Evolutionary conservation across 2,797 vertebrate genomes (phyloP), one percentile per base, ranked within the genome.

Genomic region (Eulemur coronatus): DNA sequence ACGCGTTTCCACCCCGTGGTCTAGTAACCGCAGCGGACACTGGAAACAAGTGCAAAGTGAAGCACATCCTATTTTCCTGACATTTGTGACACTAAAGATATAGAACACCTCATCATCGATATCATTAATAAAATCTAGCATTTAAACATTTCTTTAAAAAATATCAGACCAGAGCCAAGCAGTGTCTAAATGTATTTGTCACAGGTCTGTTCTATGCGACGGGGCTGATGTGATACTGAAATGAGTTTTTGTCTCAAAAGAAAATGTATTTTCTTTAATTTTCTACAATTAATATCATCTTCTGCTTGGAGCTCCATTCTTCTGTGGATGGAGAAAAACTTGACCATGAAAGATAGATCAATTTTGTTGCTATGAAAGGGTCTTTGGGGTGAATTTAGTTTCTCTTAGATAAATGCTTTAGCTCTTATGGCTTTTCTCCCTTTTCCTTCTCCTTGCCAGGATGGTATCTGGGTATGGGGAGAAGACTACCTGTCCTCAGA

Each of bases 1-100:
- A 9, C 0, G 0, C 1, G 24, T 75, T 76, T 63, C 76, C 8
- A 69, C 0, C 22, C 24, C 4, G 0, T 0, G 8, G 17, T 22
- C 81, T 69, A 11, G 46, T 35, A 63, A 63, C 38, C n/a, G 5
- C 0, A 2, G 35, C 9, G 8, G 96, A 82, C 12, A 2, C 4
- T 48, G n/a, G 76, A 57, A 46, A 46, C 48, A 48, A 46, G 0
- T 26, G 46, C 79, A 61, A 69, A 72, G 79, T 24, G 28, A 18
- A 88, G 35, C 5, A 7, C 5, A 48, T n/a, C 2, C 0, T 22
- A 20, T 55, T 79, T 69, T 63, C 20, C 86, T 50, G 90, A 82
- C 55, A 61, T 89, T 15, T 24, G 63, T 50, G 61, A 73, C 61
- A 14, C 24, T 15, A 35, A 79, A 70, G 30, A 41, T 30, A 61